A percentile compares a stretch with the other conserved stretches of the same genome.
Evolutionary conservation across 2,797 vertebrate species (phyloP).

Genomic region (Lacerta bilineata): DNA sequence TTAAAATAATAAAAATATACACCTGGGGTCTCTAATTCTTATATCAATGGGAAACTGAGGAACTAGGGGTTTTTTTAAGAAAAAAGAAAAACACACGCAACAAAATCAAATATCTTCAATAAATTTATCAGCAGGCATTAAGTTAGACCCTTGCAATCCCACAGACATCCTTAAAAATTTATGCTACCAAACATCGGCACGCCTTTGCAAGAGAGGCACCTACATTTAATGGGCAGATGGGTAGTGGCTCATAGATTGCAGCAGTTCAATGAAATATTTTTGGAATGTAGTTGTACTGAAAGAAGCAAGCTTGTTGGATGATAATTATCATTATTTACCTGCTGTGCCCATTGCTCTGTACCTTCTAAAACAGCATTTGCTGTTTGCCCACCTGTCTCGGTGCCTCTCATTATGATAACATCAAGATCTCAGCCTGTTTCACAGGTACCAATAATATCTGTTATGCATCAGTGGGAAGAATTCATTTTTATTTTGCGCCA

Average conservation of each 20-base stretch:
- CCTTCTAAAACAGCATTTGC: slow-evolving; percentile 57
- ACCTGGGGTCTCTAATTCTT: too few relatives aligned
- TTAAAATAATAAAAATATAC: too few relatives aligned
- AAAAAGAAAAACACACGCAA: not conserved
- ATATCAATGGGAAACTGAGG: not conserved
- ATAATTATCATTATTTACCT: slow-evolving; percentile 73
- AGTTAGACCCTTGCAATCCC: not conserved
- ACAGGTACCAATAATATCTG: not conserved
- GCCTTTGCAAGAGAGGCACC: not conserved
- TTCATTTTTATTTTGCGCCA: not conserved
- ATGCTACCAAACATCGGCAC: not conserved
- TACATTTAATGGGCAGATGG: slow-evolving; percentile 12
- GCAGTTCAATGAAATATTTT: slow-evolving; percentile 27
- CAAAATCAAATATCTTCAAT: not conserved
- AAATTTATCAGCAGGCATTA: not conserved
- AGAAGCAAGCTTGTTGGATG: slow-evolving; percentile 69
- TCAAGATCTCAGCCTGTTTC: slow-evolving; percentile 35
- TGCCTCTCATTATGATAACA: not conserved
- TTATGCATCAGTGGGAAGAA: slow-evolving; percentile 10
- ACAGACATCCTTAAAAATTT: not conserved
- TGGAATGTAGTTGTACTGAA: slow-evolving; percentile 35
- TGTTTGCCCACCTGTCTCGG: slow-evolving; percentile 58
- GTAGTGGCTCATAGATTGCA: not conserved
- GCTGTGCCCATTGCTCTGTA: slow-evolving; percentile 61
- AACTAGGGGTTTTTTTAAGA: not conserved